Base-by-base conservation (phyloP, 1,140 invertebrate species). In the Hestina assimilis region DNA sequence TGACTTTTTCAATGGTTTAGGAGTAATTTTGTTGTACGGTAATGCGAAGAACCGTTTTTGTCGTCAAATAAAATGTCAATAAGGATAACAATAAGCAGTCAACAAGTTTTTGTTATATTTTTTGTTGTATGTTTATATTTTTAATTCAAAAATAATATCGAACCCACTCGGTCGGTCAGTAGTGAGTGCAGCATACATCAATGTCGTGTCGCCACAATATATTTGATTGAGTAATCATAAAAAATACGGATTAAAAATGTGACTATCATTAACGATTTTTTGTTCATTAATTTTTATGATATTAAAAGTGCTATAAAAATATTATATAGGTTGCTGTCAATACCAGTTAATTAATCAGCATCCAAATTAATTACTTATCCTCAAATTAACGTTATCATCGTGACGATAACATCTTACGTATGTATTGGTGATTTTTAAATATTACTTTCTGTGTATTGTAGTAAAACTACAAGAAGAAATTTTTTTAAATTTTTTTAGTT, bases 381-480 rank as follows among this genome's bases (percentile, higher is more conserved):
- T 47, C 14, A 43, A 29, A 20, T 47, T 46, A 46, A 46, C 11
- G 26, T 21, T 15, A 28, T 46, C 29, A 46, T 29, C 24, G 42
- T 24, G 4, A 28, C 42, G 6, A 28, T 15, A 46, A 28, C 12
- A 28, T 6, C 12, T 33, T 15, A 33, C 31, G 12, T 14, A 14
- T 14, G n/a, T n/a, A n/a, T n/a, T n/a, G 14, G 7, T 33, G 12
- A 11, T 33, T 15, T 33, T 15, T 14, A 31, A n/a, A 31, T 4
- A 31, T 1, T 31, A 28, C 9, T 8, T 3, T 3, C 9, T 11
- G 9, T 11, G 28, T 31, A 31, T 11, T 1, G n/a, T n/a, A n/a
- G n/a, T n/a, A n/a, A n/a, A n/a, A n/a, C n/a, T n/a, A n/a, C n/a
- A n/a, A n/a, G n/a, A n/a, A n/a, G n/a, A n/a, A n/a, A n/a, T n/a